Base-by-base conservation (phyloP, 2,888 invertebrate genomes). In the Diplazon laetatorius region DNA sequence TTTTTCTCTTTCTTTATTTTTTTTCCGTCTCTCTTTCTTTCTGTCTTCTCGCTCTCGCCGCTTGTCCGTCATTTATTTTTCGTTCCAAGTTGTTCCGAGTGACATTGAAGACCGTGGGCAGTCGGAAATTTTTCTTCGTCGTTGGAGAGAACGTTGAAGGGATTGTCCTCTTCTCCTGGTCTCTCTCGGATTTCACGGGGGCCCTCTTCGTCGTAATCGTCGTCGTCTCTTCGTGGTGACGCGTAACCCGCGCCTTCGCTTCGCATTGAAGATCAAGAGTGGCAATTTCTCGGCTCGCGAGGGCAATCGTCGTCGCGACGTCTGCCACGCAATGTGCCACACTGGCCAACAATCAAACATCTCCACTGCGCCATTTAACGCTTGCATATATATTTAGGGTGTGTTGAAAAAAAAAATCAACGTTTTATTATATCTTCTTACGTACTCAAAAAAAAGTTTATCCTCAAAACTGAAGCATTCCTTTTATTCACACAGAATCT, bases 1-100 rank as follows among this genome's bases (percentile, higher is more conserved):
- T 59, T 66, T 59, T 63, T 65, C 80, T 59, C 55, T 52, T 71
- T 65, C 63, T 55, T 66, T 71, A n/a, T n/a, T n/a, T n/a, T n/a
- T n/a, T n/a, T n/a, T n/a, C n/a, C n/a, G n/a, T n/a, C n/a, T n/a
- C n/a, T n/a, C n/a, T n/a, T 48, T 46, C 20, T 52, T 68, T 66
- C 52, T 20, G 10, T 39, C 44, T 0, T 42, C 60, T 30, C 30
- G 22, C 22, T 39, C 63, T 48, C 59, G 57, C 80, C n/a, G 66
- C 18, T 65, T 6, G 52, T 14, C 8, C 9, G 48, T 65, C 57
- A 22, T 76, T 70, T 65, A 18, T 66, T 46, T n/a, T 59, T 39
- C 48, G 30, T 66, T 48, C 22, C 42, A 52, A 62, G 52, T 68
- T 62, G 20, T 57, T 65, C 50, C 39, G 46, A 72, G n/a, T 71